These are phyloP conservation scores for Paedocypris sp. DNA, from an alignment of 2,113 vertebrate genomes.

Conservation along the genomic window DNA sequence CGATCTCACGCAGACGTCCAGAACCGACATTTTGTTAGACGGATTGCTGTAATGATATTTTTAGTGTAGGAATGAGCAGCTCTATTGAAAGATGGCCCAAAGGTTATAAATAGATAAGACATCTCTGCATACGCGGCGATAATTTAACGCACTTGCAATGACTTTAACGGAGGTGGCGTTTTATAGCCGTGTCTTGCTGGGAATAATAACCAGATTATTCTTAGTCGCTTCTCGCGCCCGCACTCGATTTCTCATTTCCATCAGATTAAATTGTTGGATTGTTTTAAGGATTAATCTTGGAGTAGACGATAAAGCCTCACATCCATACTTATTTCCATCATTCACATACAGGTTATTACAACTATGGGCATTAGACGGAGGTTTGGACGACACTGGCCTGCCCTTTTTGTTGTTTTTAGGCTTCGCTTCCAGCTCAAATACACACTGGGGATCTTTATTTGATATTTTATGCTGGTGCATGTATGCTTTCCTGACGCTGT, in stretches of 20 bases:
- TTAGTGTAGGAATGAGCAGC: conserved; percentile 5
- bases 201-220: conserved; percentile 20
- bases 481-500: not conserved
- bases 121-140: conserved; percentile 1
- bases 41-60: conserved; percentile 10
- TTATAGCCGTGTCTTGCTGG: not conserved
- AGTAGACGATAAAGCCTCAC: not conserved
- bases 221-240: not conserved
- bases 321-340: conserved; percentile 1
- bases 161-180: not conserved
- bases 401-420: not conserved
- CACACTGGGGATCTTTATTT: not conserved
- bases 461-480: too few relatives aligned
- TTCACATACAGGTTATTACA: not conserved
- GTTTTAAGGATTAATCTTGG: conserved; percentile 10
- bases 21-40: conserved; percentile 4
- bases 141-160: conserved; percentile 25
- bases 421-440: not conserved
- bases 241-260: not conserved
- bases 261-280: conserved; percentile 19
- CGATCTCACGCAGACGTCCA: not conserved
- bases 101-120: conserved; percentile 15
- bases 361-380: not conserved
- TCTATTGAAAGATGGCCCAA: conserved; percentile 2
- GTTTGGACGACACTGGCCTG: not conserved